Evolutionary conservation across 2,113 vertebrate genomes (phyloP).

Genomic region (Cariama cristata): DNA sequence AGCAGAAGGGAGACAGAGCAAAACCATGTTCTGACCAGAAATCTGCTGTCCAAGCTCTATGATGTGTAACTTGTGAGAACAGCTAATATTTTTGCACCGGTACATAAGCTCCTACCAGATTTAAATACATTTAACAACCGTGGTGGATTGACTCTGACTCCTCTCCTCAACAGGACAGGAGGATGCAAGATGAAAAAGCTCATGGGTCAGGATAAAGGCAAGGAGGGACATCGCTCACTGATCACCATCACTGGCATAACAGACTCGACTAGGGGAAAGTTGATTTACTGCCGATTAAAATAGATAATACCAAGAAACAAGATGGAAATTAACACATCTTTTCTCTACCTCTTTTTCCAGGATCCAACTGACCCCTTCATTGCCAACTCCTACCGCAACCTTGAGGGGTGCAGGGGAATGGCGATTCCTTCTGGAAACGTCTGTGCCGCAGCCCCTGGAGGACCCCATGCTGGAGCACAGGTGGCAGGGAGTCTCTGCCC

Average conservation of each 20-base stretch:
- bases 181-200: neutral
- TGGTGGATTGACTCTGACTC: neutral
- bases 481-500: too few relatives aligned
- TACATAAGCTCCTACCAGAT: neutral
- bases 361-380: neutral
- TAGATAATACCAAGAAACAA: neutral
- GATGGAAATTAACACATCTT: neutral
- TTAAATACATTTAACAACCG: neutral
- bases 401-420: neutral
- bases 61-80: neutral
- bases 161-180: neutral
- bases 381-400: neutral
- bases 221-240: neutral
- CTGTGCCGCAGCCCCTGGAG: rapidly evolving
- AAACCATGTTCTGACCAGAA: neutral
- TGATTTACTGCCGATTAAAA: neutral
- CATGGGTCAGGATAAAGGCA: neutral
- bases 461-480: too few relatives aligned
- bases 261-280: neutral
- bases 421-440: neutral
- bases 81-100: neutral
- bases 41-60: neutral
- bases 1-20: neutral
- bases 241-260: neutral
- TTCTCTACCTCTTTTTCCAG: neutral